Evolutionary conservation across 2,888 invertebrate species (phyloP), one percentile per base, ranked within the genome.

Genomic region (Chrysolina haemoptera): DNA sequence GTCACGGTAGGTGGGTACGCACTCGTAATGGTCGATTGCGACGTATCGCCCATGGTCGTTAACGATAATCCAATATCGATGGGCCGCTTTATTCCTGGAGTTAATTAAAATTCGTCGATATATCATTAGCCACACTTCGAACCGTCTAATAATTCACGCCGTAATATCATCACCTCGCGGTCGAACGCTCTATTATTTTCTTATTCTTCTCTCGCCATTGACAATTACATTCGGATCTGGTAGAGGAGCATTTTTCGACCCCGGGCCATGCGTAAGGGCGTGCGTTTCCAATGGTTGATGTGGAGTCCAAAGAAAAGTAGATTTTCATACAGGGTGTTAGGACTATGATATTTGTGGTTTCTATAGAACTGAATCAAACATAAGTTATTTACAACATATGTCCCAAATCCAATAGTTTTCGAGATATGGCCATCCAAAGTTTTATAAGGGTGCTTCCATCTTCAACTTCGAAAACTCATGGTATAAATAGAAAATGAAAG

Each of bases 151-250:
- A 82, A 82, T 79, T 83, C 83, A 84, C 82, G 78, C 76, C 75
- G 75, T 74, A 81, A 80, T 81, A 83, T 84, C 84, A 82, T 82
- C 83, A 83, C 82, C 84, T 83, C 80, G 82, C 82, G 83, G 81
- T 81, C 74, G 74, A 62, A 70, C 75, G 69, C 41, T 59, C 68
- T 68, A 74, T 74, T 70, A 74, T 65, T 76, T 85, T 53, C 53
- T 53, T 53, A 11, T 83, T 82, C 81, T 81, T 77, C 67, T 73
- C 66, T 75, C 71, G 68, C 66, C 48, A 62, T 73, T 46, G 40
- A 69, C 69, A 63, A 75, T 77, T 68, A 75, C 70, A 68, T 76
- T 71, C 63, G 68, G 62, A 65, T 53, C 53, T 48, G 16, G 48
- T 48, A 48, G 20, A 18, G 35, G 35, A 35, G 35, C 8, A 35